Base-by-base conservation (phyloP, 1,140 invertebrate species). In the Oreohelix idahoensis region DNA sequence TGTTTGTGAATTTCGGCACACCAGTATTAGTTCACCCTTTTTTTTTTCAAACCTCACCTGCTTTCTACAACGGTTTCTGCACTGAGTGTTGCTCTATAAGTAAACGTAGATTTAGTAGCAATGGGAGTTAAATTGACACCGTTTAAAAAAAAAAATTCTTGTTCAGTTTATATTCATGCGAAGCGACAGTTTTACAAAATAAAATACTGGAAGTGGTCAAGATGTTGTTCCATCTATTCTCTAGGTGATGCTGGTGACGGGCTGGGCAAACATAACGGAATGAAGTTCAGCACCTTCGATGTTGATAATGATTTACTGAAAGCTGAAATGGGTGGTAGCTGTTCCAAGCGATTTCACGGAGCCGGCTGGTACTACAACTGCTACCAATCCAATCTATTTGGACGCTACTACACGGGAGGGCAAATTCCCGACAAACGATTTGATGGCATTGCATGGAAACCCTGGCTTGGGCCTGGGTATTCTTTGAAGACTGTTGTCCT, bases 351-450 rank as follows among this genome's bases (percentile, higher is more conserved):
- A 32, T 92, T 92, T 81, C 63, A 81, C 51, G 94, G 94, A 1
- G 94, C 94, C 0, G 95, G 95, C 94, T 95, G 95, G 94, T 95
- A 94, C 89, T 94, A 94, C 88, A 94, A 94, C 93, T 95, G 94
- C 85, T 95, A 95, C 87, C 93, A 94, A 89, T 92, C 93, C 38
- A 95, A 95, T 90, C 89, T 95, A 53, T 95, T 95, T 88, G 95
- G 94, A 10, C 89, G 91, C 69, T 95, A 94, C 89, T 93, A 93
- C 87, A 84, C 87, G 63, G 92, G 86, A 74, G 92, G 91, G 8
- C 53, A 73, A 73, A 88, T 92, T 63, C 86, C 89, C 11, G 86
- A 86, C 8, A 91, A 91, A 84, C 77, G 73, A n/a, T 92, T 86
- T 86, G 91, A 92, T 86, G 95, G 94, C 29, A 92, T 95, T 36